Evolutionary conservation across 2,797 vertebrate genomes (phyloP).

Genomic region (Novumbra hubbsi): DNA sequence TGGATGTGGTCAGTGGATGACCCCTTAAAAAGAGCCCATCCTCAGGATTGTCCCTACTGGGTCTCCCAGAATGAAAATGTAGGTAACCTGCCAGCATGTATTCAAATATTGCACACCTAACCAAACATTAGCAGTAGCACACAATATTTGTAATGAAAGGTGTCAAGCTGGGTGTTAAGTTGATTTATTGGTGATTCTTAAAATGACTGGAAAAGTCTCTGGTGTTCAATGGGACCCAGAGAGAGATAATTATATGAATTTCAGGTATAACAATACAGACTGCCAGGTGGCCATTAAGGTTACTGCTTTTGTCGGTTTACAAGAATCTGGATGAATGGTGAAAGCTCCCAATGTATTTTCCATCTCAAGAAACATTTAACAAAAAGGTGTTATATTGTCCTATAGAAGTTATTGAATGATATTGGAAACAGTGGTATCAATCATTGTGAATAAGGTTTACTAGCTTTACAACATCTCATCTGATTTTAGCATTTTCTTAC

Average conservation of each 20-base stretch:
- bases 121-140: constrained; percentile 42
- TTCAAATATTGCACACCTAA: constrained; percentile 60
- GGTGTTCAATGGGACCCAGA: constrained; percentile 33
- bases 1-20: constrained; percentile 29
- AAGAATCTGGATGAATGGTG: too few species aligned
- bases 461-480: too few species aligned
- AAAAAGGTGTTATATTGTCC: too few species aligned
- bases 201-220: constrained; percentile 24
- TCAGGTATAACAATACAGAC: constrained; percentile 50
- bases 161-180: too few species aligned
- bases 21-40: constrained; percentile 55
- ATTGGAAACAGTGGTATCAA: too few species aligned
- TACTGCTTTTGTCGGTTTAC: constrained; percentile 53
- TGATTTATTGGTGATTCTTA: constrained; percentile 33
- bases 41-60: constrained; percentile 58
- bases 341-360: too few species aligned
- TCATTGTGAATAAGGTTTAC: too few species aligned
- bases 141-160: constrained; percentile 31
- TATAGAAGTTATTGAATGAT: too few species aligned
- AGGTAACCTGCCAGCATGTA: constrained; percentile 56
- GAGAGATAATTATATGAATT: constrained; percentile 44
- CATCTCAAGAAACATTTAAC: too few species aligned
- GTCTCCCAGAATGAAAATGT: constrained; percentile 58
- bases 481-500: too few species aligned
- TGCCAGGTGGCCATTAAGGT: constrained; percentile 19